Conservation (phyloP, 2,888 invertebrate species). For the Rotaria socialis region DNA sequence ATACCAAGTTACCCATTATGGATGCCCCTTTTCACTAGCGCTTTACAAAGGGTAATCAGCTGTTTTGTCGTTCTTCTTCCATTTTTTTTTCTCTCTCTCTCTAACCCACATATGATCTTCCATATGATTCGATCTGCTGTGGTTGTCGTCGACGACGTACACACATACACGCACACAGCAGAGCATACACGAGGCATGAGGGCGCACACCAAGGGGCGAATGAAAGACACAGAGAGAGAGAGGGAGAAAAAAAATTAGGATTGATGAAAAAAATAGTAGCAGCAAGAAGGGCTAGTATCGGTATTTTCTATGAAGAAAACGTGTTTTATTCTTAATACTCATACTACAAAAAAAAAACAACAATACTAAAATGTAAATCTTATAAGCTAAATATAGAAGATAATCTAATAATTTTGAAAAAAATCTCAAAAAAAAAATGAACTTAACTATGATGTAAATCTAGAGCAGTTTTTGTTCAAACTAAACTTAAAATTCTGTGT, state of each 20-base stretch:
- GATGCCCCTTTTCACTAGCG: not conserved
- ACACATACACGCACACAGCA: not conserved
- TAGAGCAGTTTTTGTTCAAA: too few relatives aligned
- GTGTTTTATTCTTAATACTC: too few relatives aligned
- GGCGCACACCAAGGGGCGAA: not conserved
- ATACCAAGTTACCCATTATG: not conserved
- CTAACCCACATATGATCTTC: constrained; percentile 1
- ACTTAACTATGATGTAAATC: too few relatives aligned
- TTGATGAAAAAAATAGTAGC: not conserved
- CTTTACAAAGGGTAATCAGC: constrained; percentile 17
- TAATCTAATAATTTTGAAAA: too few relatives aligned
- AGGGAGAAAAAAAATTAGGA: not conserved
- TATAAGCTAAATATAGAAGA: too few relatives aligned
- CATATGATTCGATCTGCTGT: constrained; percentile 19
- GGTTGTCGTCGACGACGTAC: constrained; percentile 6
- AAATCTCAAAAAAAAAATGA: too few relatives aligned
- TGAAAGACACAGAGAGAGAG: not conserved
- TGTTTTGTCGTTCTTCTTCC: constrained; percentile 11
- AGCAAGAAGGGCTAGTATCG: not conserved
- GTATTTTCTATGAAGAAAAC: not conserved
- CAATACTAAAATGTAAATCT: too few relatives aligned
- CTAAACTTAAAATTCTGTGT: not conserved
- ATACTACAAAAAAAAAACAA: too few relatives aligned
- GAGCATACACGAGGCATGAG: not conserved
- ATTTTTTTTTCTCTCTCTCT: not conserved